These are phyloP conservation scores for Mionectes olivaceus DNA, from an alignment of 2,797 vertebrate genomes.

Conservation along the genomic window DNA sequence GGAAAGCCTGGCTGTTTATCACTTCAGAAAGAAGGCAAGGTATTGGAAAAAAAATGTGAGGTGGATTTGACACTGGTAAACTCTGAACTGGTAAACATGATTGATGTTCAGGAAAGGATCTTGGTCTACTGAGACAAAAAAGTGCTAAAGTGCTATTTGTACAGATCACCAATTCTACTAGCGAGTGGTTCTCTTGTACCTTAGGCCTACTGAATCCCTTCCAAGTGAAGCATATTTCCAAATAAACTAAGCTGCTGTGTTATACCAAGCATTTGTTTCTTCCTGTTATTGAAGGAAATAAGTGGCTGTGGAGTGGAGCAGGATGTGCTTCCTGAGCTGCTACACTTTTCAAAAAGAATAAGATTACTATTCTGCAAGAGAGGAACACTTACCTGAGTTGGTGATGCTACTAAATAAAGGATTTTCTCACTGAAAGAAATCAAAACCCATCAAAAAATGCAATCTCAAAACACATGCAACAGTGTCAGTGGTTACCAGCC, in stretches of 20 bases:
- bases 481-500: not conserved
- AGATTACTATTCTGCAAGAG: not conserved
- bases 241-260: slow-evolving; percentile 64
- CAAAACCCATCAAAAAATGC: not conserved
- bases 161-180: not conserved
- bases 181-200: slow-evolving; percentile 5
- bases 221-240: not conserved
- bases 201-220: not conserved
- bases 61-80: not conserved
- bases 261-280: not conserved
- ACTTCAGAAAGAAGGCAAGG: not conserved
- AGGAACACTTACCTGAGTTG: not conserved
- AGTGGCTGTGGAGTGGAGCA: not conserved
- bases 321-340: not conserved
- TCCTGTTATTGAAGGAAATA: not conserved
- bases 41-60: not conserved
- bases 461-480: not conserved
- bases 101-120: not conserved
- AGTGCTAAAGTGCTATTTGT: not conserved
- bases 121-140: not conserved
- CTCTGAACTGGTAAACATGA: not conserved
- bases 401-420: not conserved
- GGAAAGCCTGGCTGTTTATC: not conserved
- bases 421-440: not conserved
- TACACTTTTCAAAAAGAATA: not conserved